Base-by-base conservation (phyloP, 1,140 invertebrate species). In the Oncopodura yosiiana region DNA sequence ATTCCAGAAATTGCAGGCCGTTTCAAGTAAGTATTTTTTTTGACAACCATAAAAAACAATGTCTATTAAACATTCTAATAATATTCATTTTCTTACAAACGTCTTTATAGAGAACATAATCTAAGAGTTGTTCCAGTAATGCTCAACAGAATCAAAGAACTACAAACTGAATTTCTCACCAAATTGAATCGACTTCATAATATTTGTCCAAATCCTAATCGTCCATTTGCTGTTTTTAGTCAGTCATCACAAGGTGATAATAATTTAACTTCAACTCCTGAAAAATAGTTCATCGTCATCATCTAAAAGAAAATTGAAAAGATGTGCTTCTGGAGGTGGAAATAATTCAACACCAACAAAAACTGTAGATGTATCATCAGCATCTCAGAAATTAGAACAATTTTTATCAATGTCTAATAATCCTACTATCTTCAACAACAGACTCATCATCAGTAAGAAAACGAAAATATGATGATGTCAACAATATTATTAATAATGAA, bases 1-100 rank as follows among this genome's bases (percentile, higher is more conserved):
- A 82, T 94, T 2, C 85, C 87, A 65, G 94, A 96, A 64, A 88
- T 95, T 42, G 91, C 92, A 6, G 81, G 83, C 2, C 84, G 82
- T 66, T 94, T 85, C 67, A 78, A 76, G 78, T 81, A 71, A 54
- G 66, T 69, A 30, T 23, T 52, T 29, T 3, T 34, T 32, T 32
- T n/a, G n/a, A n/a, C n/a, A n/a, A n/a, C n/a, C 65, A 16, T 73
- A 71, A 59, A 45, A n/a, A n/a, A n/a, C n/a, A n/a, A n/a, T n/a
- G n/a, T n/a, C n/a, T 19, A 11, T 41, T 19, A 41, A 41, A 8
- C 6, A 41, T 12, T 41, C 8, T 48, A 38, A 34, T 51, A 58
- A 66, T 60, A 49, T 44, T 39, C 53, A 51, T 46, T 64, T 68
- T 50, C 74, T 72, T 26, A 65, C 29, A 66, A 68, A 44, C 69